phyloP scores from a whole-genome alignment of 2,888 invertebrate genomes.

The Acronicta psi region DNA sequence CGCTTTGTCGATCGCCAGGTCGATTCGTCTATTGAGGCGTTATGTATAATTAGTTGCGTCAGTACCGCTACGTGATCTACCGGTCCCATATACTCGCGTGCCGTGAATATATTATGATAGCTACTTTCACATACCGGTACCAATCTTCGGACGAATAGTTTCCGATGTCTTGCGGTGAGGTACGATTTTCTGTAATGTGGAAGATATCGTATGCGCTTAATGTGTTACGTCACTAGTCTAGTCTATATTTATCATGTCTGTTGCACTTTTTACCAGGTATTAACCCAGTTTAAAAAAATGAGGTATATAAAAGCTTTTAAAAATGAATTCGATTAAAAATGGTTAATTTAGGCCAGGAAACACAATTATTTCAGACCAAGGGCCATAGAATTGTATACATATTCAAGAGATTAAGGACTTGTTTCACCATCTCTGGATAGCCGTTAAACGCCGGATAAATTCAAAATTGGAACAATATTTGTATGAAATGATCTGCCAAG shows the following conservation, averaged over 20 bases:
- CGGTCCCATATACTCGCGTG: constrained; percentile 76
- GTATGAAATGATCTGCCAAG: too few relatives aligned
- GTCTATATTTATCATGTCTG: constrained; percentile 10
- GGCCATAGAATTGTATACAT: too few relatives aligned
- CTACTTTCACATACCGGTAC: constrained; percentile 81
- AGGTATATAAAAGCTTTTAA: too few relatives aligned
- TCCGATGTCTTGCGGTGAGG: constrained; percentile 35
- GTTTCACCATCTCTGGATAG: too few relatives aligned
- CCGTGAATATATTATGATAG: constrained; percentile 78
- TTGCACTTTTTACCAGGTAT: constrained; percentile 14
- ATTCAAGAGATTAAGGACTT: too few relatives aligned
- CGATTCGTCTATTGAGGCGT: constrained; percentile 74
- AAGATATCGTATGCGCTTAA: constrained; percentile 7
- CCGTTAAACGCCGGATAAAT: too few relatives aligned
- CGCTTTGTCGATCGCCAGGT: constrained; percentile 60
- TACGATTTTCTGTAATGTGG: constrained; percentile 20
- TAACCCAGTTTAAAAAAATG: neutral
- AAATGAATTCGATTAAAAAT: too few relatives aligned
- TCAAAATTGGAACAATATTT: too few relatives aligned
- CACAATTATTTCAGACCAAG: too few relatives aligned
- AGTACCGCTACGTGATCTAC: constrained; percentile 80
- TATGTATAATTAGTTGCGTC: constrained; percentile 86
- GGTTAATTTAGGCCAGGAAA: too few relatives aligned
- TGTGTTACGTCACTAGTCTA: constrained; percentile 13
- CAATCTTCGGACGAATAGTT: constrained; percentile 65